phyloP scores from a whole-genome alignment of 2,797 vertebrate species.

The Gastrophryne carolinensis region DNA sequence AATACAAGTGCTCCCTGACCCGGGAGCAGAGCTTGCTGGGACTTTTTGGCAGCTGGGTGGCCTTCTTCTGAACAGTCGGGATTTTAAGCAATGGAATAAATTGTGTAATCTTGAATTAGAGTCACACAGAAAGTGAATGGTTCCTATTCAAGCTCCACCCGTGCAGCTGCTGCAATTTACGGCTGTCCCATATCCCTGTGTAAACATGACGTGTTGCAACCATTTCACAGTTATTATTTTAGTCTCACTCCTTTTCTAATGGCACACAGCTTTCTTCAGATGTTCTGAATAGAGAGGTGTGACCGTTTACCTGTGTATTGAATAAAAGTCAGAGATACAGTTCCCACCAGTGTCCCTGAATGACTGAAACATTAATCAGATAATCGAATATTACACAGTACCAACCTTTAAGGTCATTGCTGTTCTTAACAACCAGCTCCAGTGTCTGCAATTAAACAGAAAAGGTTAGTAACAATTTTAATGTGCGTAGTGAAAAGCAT shows the following conservation, averaged over 20 bases:
- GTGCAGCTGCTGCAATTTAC: not conserved
- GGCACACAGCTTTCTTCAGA: not conserved
- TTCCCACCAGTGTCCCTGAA: too few species aligned
- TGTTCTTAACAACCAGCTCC: slow-evolving; percentile 26
- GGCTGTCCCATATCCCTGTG: not conserved
- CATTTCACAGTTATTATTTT: not conserved
- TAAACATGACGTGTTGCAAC: not conserved
- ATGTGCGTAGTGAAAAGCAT: too few species aligned
- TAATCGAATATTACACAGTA: not conserved
- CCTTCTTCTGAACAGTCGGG: too few species aligned
- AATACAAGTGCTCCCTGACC: too few species aligned
- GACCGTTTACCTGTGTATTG: not conserved
- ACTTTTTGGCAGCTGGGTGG: not conserved
- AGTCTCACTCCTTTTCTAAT: too few species aligned
- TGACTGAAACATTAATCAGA: not conserved
- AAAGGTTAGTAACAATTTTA: not conserved
- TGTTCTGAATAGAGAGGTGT: not conserved
- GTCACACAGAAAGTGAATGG: not conserved
- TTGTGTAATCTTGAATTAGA: not conserved
- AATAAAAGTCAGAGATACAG: too few species aligned
- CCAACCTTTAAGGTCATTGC: slow-evolving; percentile 26
- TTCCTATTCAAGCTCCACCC: not conserved
- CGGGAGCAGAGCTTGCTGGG: too few species aligned
- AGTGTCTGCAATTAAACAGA: slow-evolving; percentile 23
- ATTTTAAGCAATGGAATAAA: not conserved